phyloP scores from a whole-genome alignment of 2,113 vertebrate species.

The Lamprologus sp. region DNA sequence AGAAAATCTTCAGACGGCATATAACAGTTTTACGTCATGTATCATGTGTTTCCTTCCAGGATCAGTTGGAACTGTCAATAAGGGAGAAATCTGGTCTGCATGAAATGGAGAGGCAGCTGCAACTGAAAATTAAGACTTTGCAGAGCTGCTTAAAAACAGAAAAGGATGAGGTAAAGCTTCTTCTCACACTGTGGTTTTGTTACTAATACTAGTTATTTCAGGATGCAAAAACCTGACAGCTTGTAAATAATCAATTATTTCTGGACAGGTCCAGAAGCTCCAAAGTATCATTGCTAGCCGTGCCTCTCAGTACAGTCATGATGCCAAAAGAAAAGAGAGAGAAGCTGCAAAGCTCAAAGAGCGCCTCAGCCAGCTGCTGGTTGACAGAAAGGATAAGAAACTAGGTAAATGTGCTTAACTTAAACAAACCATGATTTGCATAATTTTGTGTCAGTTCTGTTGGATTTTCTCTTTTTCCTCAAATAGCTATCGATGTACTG shows the following conservation, averaged over 20 bases:
- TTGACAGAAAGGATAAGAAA: constrained; percentile 91
- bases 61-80: constrained; percentile 85
- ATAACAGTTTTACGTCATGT: not conserved
- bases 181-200: not conserved
- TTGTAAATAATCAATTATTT: not conserved
- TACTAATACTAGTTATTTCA: not conserved
- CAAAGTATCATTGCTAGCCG: constrained; percentile 91
- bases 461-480: not conserved
- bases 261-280: constrained; percentile 86
- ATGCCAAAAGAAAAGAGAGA: constrained; percentile 92
- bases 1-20: not conserved
- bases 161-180: constrained; percentile 85
- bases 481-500: constrained; percentile 86
- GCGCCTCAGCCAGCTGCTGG: constrained; percentile 86
- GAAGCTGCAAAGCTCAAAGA: constrained; percentile 91
- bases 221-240: not conserved
- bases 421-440: not conserved
- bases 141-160: constrained; percentile 92
- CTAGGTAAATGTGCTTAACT: constrained; percentile 64
- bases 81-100: constrained; percentile 87
- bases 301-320: constrained; percentile 92
- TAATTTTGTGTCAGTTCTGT: not conserved
- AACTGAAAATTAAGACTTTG: constrained; percentile 88
- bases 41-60: constrained; percentile 68
- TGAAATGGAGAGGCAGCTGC: constrained; percentile 89